A percentile compares a stretch with the other conserved stretches of the same genome.
These are phyloP conservation scores for Merodon equestris DNA, from an alignment of 2,888 invertebrate species.

Conservation along the genomic window DNA sequence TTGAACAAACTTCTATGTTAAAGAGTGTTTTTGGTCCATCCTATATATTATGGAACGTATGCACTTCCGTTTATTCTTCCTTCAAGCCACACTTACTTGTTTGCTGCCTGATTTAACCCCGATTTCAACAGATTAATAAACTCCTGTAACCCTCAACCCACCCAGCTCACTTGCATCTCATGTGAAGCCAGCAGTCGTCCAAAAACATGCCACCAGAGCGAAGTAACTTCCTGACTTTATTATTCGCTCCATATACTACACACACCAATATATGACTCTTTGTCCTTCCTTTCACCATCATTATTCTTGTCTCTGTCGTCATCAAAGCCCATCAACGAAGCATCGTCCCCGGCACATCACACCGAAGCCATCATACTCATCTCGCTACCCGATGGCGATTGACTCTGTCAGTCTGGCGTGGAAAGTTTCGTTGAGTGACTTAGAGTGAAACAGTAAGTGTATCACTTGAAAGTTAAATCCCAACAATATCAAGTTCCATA, in stretches of 20 bases:
- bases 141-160: not conserved
- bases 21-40: no score
- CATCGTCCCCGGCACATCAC: constrained; percentile 7
- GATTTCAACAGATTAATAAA: constrained; percentile 55
- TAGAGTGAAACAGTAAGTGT: constrained; percentile 41
- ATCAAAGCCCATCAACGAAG: constrained; percentile 14
- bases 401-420: constrained; percentile 15
- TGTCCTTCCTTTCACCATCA: constrained; percentile 33
- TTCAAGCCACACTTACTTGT: no score
- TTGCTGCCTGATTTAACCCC: constrained; percentile 27
- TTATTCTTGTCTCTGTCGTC: constrained; percentile 24
- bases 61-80: no score
- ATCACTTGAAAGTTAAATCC: constrained; percentile 66
- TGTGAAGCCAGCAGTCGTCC: not conserved
- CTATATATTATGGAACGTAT: no score
- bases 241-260: not conserved
- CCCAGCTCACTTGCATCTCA: not conserved
- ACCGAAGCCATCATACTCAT: constrained; percentile 2
- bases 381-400: constrained; percentile 15
- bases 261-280: not conserved
- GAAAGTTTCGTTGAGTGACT: constrained; percentile 18
- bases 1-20: no score
- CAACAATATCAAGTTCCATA: constrained; percentile 61
- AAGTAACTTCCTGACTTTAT: constrained; percentile 58
- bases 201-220: constrained; percentile 21